These are phyloP conservation scores for Neodontobutis hainanensis DNA, from an alignment of 2,113 vertebrate species.

Conservation along the genomic window DNA sequence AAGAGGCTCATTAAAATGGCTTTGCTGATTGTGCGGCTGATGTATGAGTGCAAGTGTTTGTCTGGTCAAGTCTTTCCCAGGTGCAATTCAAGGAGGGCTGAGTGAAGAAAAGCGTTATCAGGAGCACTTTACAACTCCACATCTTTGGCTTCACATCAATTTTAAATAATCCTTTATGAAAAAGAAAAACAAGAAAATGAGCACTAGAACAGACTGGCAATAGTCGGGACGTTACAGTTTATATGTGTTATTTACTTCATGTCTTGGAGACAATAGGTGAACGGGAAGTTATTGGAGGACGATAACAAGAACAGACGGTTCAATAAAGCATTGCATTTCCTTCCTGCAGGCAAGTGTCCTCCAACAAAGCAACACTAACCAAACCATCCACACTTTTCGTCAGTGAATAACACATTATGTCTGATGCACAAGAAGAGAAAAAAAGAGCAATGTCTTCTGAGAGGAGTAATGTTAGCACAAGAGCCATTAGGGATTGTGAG, in stretches of 20 bases:
- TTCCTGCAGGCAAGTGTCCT: conserved; percentile 15
- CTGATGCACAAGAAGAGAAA: background rate
- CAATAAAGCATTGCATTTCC: conserved; percentile 6
- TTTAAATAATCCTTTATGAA: background rate
- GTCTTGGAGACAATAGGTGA: conserved; percentile 1
- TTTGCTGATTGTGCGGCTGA: conserved; percentile 58
- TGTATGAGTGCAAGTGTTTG: background rate
- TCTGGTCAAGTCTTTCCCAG: conserved; percentile 35
- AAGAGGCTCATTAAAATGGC: conserved; percentile 64
- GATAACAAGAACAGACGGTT: conserved; percentile 23
- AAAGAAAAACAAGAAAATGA: background rate
- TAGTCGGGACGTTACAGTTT: background rate
- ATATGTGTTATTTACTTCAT: conserved; percentile 2
- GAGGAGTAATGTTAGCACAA: conserved; percentile 27
- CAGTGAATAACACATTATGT: conserved; percentile 18
- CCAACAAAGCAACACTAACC: conserved; percentile 19
- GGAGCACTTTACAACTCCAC: background rate
- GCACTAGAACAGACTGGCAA: background rate
- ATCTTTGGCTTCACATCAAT: background rate
- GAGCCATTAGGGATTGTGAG: conserved; percentile 35
- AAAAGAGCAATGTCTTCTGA: conserved; percentile 15
- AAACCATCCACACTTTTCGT: conserved; percentile 19
- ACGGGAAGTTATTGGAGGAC: conserved; percentile 7
- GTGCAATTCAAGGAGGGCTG: background rate
- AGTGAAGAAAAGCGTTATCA: background rate